These are phyloP conservation scores for Xylota segnis DNA, from an alignment of 2,888 invertebrate genomes.

Conservation along the genomic window DNA sequence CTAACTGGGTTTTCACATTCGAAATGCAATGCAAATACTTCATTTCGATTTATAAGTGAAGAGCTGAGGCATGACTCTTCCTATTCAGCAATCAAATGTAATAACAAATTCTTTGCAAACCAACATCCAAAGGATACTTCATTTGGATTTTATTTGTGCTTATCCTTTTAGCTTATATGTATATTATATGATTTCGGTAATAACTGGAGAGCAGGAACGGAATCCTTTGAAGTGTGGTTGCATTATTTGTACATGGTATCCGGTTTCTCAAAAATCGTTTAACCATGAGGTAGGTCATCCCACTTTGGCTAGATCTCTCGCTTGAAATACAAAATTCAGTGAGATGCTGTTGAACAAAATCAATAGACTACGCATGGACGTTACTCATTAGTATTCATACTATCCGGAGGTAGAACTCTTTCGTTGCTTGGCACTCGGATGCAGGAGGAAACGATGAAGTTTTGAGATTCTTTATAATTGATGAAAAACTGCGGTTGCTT, in stretches of 20 bases:
- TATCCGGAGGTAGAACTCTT: neutral
- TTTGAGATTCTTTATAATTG: conserved; percentile 26
- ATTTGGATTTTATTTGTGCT: neutral
- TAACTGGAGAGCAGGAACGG: neutral
- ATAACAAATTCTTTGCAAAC: neutral
- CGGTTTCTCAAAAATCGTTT: neutral
- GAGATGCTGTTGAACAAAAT: conserved; percentile 19
- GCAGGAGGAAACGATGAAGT: conserved; percentile 7
- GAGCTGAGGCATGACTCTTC: neutral
- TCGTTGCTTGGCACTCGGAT: neutral
- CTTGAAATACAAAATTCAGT: conserved; percentile 41
- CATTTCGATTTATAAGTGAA: neutral
- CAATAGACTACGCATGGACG: neutral
- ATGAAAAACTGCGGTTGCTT: neutral
- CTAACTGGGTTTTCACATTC: neutral
- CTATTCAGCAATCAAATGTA: neutral
- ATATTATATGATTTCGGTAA: neutral
- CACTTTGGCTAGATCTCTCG: conserved; percentile 8
- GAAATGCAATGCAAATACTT: neutral
- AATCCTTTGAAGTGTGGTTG: neutral
- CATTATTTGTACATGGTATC: neutral
- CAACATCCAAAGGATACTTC: neutral
- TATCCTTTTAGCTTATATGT: neutral
- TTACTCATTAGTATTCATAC: conserved; percentile 22
- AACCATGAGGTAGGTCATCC: too few relatives aligned